These are phyloP conservation scores for Procapra przewalskii DNA, from an alignment of 2,113 vertebrate species.

Conservation along the genomic window DNA sequence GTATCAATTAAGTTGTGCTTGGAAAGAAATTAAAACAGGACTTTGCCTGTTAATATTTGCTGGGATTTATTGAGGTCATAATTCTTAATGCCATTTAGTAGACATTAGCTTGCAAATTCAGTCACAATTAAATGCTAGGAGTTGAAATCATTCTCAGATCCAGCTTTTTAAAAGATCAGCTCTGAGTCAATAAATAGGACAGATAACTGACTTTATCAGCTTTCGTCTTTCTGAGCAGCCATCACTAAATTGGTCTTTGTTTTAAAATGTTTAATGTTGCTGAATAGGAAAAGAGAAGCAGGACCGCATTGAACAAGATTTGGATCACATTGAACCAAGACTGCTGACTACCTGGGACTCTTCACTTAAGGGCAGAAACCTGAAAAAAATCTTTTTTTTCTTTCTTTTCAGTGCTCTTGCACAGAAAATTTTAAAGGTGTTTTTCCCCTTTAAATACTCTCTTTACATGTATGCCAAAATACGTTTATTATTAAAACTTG, in stretches of 20 bases:
- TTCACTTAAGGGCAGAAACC: background rate
- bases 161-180: background rate
- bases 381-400: background rate
- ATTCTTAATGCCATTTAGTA: background rate
- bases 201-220: background rate
- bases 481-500: conserved; percentile 15
- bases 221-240: background rate
- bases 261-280: background rate
- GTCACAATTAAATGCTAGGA: background rate
- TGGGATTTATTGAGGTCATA: background rate
- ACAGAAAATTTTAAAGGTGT: background rate
- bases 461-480: background rate
- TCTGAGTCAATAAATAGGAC: background rate
- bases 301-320: background rate
- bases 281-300: background rate
- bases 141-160: background rate
- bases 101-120: background rate
- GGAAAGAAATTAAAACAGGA: background rate
- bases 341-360: background rate
- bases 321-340: background rate
- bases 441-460: background rate
- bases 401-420: background rate
- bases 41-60: background rate
- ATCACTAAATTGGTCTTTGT: background rate
- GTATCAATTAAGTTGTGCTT: background rate